These are phyloP conservation scores for Zosterops pallidus DNA, from an alignment of 2,113 vertebrate species.

Conservation along the genomic window DNA sequence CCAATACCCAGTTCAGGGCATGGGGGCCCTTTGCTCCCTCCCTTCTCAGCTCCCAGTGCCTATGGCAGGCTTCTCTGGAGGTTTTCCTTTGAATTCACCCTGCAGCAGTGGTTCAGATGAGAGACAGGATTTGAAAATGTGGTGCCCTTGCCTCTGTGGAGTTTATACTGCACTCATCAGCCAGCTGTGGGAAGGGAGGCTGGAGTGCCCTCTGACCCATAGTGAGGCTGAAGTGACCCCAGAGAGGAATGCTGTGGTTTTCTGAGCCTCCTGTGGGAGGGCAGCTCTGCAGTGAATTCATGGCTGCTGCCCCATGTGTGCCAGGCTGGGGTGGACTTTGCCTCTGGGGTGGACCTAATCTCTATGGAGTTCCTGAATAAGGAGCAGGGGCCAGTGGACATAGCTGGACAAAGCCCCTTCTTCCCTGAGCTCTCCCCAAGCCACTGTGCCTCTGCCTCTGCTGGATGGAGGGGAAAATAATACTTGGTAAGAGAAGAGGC, in stretches of 20 bases:
- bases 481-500: neutral
- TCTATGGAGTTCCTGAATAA: fast-evolving
- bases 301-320: fast-evolving
- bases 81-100: neutral
- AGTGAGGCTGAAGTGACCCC: fast-evolving
- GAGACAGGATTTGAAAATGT: neutral
- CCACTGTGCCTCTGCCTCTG: fast-evolving
- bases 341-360: neutral
- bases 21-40: neutral
- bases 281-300: neutral
- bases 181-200: neutral
- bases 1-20: fast-evolving
- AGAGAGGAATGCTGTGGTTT: neutral
- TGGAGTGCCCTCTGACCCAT: fast-evolving
- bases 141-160: neutral
- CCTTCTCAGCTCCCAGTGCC: neutral
- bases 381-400: neutral
- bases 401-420: neutral
- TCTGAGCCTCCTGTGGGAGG: neutral
- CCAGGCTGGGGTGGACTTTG: fast-evolving
- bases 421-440: neutral
- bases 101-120: fast-evolving
- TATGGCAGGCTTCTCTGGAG: neutral
- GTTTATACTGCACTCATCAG: neutral
- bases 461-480: neutral